Conservation (phyloP, 1,140 invertebrate species). For the Phymorhynchus buccinoides region DNA sequence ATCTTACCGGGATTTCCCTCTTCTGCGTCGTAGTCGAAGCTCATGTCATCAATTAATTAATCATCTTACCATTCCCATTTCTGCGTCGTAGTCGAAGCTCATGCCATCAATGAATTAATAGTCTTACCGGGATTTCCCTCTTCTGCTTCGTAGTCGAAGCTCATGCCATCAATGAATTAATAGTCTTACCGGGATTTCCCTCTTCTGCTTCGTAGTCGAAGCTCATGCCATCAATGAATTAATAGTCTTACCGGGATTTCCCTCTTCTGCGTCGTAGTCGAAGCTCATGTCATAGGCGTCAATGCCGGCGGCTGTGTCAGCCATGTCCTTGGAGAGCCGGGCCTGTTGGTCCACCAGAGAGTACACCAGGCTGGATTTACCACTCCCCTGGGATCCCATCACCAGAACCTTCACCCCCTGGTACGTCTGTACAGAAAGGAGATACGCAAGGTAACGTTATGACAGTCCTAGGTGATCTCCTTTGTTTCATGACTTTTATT, state of each 20-base stretch:
- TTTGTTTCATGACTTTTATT: no score
- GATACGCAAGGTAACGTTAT: constrained; percentile 9
- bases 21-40: constrained; percentile 58
- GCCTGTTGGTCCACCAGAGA: constrained; percentile 66
- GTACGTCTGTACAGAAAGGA: constrained; percentile 43
- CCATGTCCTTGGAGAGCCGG: constrained; percentile 59
- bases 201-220: constrained; percentile 60
- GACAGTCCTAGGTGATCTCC: no score
- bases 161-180: no score
- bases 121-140: constrained; percentile 51
- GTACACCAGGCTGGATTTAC: constrained; percentile 69
- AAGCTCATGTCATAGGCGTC: constrained; percentile 63
- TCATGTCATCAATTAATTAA: no score
- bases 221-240: constrained; percentile 58
- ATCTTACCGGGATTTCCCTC: constrained; percentile 49
- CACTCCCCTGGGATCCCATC: constrained; percentile 61
- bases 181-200: constrained; percentile 50
- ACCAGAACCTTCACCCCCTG: constrained; percentile 67
- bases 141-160: constrained; percentile 59
- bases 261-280: constrained; percentile 57
- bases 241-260: constrained; percentile 46
- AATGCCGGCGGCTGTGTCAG: constrained; percentile 63
- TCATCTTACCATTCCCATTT: constrained; percentile 49
- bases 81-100: constrained; percentile 58
- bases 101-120: no score